These are phyloP conservation scores for Trinorchestia longiramus DNA, from an alignment of 1,140 invertebrate genomes.

Conservation along the genomic window DNA sequence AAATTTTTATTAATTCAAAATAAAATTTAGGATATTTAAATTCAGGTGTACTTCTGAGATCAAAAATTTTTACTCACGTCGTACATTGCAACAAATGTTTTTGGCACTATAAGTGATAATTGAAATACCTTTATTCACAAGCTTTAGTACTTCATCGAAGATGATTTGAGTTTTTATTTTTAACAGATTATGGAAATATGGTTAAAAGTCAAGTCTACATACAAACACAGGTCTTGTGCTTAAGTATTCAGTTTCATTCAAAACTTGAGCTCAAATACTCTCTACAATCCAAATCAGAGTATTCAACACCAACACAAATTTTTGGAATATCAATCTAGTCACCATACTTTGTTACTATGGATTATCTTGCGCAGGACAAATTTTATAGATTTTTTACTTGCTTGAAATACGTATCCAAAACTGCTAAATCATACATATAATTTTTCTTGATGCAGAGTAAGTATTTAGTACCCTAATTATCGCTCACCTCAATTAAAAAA, in stretches of 20 bases:
- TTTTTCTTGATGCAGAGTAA: too few relatives aligned
- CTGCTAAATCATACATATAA: too few relatives aligned
- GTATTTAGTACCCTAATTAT: too few relatives aligned
- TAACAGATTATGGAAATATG: too few relatives aligned
- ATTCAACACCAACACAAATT: not conserved
- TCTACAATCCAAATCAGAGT: not conserved
- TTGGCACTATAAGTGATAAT: not conserved
- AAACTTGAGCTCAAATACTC: not conserved
- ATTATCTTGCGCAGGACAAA: too few relatives aligned
- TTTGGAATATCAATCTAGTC: too few relatives aligned
- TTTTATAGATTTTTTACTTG: too few relatives aligned
- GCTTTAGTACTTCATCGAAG: too few relatives aligned
- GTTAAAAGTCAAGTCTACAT: not conserved
- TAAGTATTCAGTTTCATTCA: not conserved
- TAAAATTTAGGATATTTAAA: not conserved
- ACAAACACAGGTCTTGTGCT: not conserved
- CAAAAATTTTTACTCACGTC: not conserved
- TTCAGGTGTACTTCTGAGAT: not conserved
- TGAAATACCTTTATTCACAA: not conserved
- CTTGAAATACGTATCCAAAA: too few relatives aligned
- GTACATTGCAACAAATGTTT: not conserved
- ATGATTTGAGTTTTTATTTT: too few relatives aligned
- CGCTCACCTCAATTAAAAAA: too few relatives aligned
- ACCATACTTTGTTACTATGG: too few relatives aligned
- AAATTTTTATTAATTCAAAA: not conserved